Base-by-base conservation (phyloP, 2,888 invertebrate genomes). In the Tromatobia lineatoria region DNA sequence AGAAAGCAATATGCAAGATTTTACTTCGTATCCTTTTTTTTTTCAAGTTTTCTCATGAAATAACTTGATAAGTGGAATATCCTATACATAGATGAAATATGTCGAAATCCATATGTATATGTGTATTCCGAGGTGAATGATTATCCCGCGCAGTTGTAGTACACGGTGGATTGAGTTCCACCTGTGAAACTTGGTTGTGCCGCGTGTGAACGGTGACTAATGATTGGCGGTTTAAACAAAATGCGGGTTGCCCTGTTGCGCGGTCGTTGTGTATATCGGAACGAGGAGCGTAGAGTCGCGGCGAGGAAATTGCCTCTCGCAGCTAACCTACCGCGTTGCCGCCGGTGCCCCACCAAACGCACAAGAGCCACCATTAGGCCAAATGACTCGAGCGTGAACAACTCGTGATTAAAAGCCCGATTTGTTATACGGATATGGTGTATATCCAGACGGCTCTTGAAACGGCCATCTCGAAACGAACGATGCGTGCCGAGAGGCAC, bases 371-470 rank as follows among this genome's bases (percentile, higher is more conserved):
- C 90, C 90, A 90, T 90, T 91, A 90, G 88, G 86, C 88, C 90
- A 89, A 90, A 90, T 89, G 90, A 89, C 88, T 88, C 85, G 86
- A 90, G 89, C 89, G 90, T 89, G 88, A 91, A 90, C 90, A 89
- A 89, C 88, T 88, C 89, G 90, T 92, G 92, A 93, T 93, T 92
- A 92, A 92, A 93, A 91, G 91, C 86, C 85, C 91, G 91, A 92
- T 93, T 93, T 92, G 90, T 92, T 91, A 92, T 90, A 78, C 34
- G 66, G 57, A 66, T 52, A 66, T 61, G 50, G 45, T 50, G 50
- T 57, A 52, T 57, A 71, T 71, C 38, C 71, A 70, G 52, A 70
- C 52, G 52, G 54, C 42, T 47, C 42, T 18, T 23, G 52, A 47
- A 54, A 25, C 45, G 76, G 13, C 42, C 70, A 54, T 61, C 45